Evolutionary conservation across 2,888 invertebrate species (phyloP).

Genomic region (Ashinkailepas kermadecensis): DNA sequence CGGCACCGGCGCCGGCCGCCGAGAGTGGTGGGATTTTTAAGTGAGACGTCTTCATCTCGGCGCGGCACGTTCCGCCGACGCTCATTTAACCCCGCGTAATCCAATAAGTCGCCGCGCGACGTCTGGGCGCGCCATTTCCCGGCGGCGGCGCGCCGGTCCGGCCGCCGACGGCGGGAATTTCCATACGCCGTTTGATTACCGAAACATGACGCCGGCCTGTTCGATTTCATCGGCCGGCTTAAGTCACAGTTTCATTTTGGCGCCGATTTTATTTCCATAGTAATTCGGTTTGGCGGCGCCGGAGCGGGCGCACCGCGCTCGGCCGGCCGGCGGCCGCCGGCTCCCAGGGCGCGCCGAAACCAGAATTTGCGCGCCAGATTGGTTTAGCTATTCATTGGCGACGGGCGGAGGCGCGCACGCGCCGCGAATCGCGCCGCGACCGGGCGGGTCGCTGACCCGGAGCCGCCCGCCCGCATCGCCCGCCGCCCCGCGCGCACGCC

Average conservation of each 20-base stretch:
- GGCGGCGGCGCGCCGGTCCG: not conserved
- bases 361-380: not conserved
- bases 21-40: too few relatives aligned
- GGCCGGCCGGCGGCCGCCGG: not conserved
- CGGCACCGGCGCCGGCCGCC: too few relatives aligned
- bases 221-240: conserved; percentile 3
- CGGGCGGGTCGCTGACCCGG: not conserved
- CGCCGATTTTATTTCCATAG: conserved; percentile 9
- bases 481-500: not conserved
- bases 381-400: conserved; percentile 16
- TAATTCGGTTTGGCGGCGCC: not conserved
- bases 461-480: not conserved
- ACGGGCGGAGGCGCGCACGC: not conserved
- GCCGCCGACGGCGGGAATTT: not conserved
- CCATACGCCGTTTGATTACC: conserved; percentile 17
- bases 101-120: not conserved
- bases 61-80: not conserved
- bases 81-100: conserved; percentile 2
- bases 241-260: conserved; percentile 1
- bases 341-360: too few relatives aligned
- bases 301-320: not conserved
- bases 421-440: not conserved
- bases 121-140: not conserved
- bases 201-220: not conserved
- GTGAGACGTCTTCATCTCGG: not conserved